A percentile compares a stretch with the other conserved stretches of the same genome.
Conservation (phyloP, 1,140 invertebrate genomes). For the Solen grandis region DNA sequence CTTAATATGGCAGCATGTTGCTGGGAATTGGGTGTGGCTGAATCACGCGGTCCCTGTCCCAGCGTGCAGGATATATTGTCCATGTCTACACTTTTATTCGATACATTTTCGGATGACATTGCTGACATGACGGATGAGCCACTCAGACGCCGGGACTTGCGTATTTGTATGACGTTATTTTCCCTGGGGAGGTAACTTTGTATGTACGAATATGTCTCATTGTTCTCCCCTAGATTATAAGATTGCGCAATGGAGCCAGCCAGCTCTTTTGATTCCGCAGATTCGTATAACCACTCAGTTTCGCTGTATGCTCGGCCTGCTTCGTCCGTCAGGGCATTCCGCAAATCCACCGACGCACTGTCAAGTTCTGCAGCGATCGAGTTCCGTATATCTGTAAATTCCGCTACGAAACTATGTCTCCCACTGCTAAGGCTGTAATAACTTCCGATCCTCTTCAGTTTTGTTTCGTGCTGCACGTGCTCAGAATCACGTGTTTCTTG, state of each 20-base stretch:
- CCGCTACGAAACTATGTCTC: slow-evolving; percentile 36
- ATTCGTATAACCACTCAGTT: slow-evolving; percentile 45
- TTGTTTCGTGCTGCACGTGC: slow-evolving; percentile 11
- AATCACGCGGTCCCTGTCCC: slow-evolving; percentile 39
- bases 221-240: slow-evolving; percentile 39
- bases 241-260: slow-evolving; percentile 44
- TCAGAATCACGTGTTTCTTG: background rate
- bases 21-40: slow-evolving; percentile 36
- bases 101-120: slow-evolving; percentile 24
- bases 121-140: slow-evolving; percentile 19
- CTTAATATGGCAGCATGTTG: slow-evolving; percentile 43
- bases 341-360: slow-evolving; percentile 12
- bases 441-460: background rate
- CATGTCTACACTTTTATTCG: slow-evolving; percentile 5
- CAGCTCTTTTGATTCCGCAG: slow-evolving; percentile 2
- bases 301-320: slow-evolving; percentile 25
- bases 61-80: slow-evolving; percentile 21
- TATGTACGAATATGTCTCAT: slow-evolving; percentile 25
- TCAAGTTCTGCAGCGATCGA: slow-evolving; percentile 31
- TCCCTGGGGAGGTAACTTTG: slow-evolving; percentile 27
- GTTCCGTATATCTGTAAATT: slow-evolving; percentile 46
- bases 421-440: slow-evolving; percentile 8
- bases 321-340: slow-evolving; percentile 4
- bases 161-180: slow-evolving; percentile 41
- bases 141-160: slow-evolving; percentile 17